Percentiles rank a stretch among this genome's conserved stretches.
Evolutionary conservation across 2,113 vertebrate species (phyloP).

Genomic region (Gila orcuttii): DNA sequence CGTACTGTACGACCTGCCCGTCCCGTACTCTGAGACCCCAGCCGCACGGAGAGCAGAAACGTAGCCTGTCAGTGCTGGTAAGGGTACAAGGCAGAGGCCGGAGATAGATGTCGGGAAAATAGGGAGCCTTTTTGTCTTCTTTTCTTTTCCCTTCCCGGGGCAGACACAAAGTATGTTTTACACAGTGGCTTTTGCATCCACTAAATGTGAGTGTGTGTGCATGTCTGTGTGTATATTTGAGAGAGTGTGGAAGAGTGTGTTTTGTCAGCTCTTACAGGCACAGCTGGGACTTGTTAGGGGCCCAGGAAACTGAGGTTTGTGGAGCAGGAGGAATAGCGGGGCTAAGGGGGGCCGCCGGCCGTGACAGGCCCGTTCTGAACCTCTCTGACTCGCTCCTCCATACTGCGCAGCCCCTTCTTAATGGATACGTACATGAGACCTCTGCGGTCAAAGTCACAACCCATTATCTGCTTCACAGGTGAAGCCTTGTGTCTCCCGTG

Average conservation of each 20-base stretch:
- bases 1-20: background rate
- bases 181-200: constrained; percentile 33
- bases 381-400: constrained; percentile 30
- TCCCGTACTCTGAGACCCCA: background rate
- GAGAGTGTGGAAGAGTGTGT: constrained; percentile 35
- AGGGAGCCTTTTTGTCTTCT: background rate
- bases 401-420: constrained; percentile 23
- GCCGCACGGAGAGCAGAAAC: constrained; percentile 8
- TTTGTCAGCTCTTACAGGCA: constrained; percentile 42
- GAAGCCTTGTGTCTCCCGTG: constrained; percentile 5
- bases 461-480: constrained; percentile 37
- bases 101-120: constrained; percentile 9
- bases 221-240: constrained; percentile 8
- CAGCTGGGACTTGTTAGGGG: constrained; percentile 56
- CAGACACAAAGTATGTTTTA: constrained; percentile 22
- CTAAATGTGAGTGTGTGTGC: constrained; percentile 22
- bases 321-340: constrained; percentile 31
- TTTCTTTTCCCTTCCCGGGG: background rate
- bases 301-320: constrained; percentile 55
- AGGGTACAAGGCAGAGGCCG: constrained; percentile 4
- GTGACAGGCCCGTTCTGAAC: constrained; percentile 14
- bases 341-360: constrained; percentile 11
- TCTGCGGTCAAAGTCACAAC: constrained; percentile 29
- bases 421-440: constrained; percentile 37
- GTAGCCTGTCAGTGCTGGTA: constrained; percentile 30